Conservation (phyloP, 2,113 vertebrate genomes). For the Theropithecus gelada region DNA sequence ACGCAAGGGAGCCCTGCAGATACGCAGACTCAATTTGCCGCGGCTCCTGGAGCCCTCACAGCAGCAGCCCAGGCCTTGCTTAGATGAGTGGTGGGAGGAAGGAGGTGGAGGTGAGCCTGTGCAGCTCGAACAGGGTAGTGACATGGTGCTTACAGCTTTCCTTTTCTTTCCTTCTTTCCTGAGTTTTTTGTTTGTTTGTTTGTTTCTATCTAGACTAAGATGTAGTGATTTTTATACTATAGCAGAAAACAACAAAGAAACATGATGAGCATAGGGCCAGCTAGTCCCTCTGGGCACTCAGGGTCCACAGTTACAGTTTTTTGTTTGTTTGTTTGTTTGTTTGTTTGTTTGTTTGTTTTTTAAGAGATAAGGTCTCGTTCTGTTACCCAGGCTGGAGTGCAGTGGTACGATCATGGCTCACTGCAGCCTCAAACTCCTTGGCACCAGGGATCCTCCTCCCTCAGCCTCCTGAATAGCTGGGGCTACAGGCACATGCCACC, state of each 20-base stretch:
- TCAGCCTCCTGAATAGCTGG: background rate
- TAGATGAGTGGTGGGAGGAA: rapidly evolving
- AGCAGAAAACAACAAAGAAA: background rate
- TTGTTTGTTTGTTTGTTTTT: background rate
- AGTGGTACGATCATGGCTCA: background rate
- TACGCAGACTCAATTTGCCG: rapidly evolving
- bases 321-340: background rate
- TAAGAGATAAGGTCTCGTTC: background rate
- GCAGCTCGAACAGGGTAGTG: rapidly evolving
- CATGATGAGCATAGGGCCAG: rapidly evolving
- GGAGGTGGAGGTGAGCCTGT: background rate
- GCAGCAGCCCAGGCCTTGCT: rapidly evolving
- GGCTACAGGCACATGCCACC: background rate
- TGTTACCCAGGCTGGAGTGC: background rate
- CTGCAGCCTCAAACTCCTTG: background rate
- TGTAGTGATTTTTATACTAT: rapidly evolving
- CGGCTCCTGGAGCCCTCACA: background rate
- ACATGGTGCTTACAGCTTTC: background rate
- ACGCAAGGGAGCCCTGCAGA: rapidly evolving
- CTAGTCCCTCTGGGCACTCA: background rate
- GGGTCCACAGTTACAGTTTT: background rate
- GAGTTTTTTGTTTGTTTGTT: background rate
- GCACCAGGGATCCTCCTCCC: background rate
- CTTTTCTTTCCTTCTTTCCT: background rate
- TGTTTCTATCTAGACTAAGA: background rate